A percentile compares a stretch with the other conserved stretches of the same genome.
Conservation (phyloP, 1,140 invertebrate species). For the Trichomalopsis sarcophagae region DNA sequence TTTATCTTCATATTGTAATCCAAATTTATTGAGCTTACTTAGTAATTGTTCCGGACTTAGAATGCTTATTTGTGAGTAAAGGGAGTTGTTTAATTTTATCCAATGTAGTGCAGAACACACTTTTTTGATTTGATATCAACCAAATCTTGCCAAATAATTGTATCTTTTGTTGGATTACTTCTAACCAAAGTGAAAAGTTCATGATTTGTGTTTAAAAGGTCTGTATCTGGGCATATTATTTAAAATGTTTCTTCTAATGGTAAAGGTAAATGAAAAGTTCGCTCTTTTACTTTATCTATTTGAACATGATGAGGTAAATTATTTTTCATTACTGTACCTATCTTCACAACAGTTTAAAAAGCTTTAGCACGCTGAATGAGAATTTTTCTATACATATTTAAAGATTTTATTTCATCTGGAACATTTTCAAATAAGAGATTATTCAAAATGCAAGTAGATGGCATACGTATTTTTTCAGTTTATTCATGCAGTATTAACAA, state of each 20-base stretch:
- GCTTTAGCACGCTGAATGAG: conserved; percentile 66
- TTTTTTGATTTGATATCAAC: too few species aligned
- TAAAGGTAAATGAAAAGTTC: conserved; percentile 65
- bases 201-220: background rate
- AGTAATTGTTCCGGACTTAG: too few species aligned
- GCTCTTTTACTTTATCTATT: conserved; percentile 60
- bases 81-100: too few species aligned
- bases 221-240: conserved; percentile 53
- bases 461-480: conserved; percentile 47
- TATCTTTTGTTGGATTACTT: background rate
- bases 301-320: conserved; percentile 57
- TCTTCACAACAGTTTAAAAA: conserved; percentile 62
- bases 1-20: too few species aligned
- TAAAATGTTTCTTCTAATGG: conserved; percentile 60
- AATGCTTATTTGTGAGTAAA: too few species aligned
- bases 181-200: conserved; percentile 55
- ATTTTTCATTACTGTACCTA: conserved; percentile 60
- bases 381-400: conserved; percentile 59
- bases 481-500: conserved; percentile 51
- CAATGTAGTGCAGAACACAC: too few species aligned
- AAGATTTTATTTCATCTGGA: background rate
- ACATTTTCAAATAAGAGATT: background rate
- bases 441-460: conserved; percentile 1
- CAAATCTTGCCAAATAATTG: conserved; percentile 24
- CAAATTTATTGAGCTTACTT: too few species aligned